Evolutionary conservation across 2,797 vertebrate species (phyloP).

Genomic region (Esox lucius): DNA sequence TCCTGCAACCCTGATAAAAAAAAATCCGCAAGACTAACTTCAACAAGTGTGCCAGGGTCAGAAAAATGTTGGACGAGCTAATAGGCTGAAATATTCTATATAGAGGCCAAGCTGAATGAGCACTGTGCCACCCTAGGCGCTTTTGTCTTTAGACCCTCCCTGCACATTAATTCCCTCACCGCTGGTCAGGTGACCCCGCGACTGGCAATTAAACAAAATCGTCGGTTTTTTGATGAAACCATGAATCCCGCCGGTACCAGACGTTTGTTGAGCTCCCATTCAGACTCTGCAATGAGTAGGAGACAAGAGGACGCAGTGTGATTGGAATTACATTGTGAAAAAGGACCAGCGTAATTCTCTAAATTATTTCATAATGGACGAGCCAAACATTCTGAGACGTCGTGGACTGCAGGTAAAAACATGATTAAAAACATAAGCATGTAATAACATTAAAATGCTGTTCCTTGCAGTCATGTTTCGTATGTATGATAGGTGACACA

Average conservation of each 20-base stretch:
- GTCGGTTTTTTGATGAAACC: not conserved
- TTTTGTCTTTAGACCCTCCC: not conserved
- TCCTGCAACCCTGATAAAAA: not conserved
- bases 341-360: not conserved
- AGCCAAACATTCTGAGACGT: conserved; percentile 76
- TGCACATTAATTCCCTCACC: not conserved
- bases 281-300: not conserved
- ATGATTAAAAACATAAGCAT: not conserved
- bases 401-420: conserved; percentile 74
- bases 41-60: not conserved
- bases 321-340: conserved; percentile 39
- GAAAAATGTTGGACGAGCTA: not conserved
- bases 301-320: conserved; percentile 30
- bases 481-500: not conserved
- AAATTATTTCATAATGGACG: conserved; percentile 62
- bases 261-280: not conserved
- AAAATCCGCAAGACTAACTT: not conserved
- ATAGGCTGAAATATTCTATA: not conserved
- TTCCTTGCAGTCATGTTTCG: not conserved
- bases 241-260: not conserved
- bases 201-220: not conserved
- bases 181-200: conserved; percentile 15
- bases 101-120: not conserved
- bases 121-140: not conserved
- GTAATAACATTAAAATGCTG: not conserved